Base-by-base conservation (phyloP, 92 coral and sea anemone genomes). In the Paragorgia papillata region DNA sequence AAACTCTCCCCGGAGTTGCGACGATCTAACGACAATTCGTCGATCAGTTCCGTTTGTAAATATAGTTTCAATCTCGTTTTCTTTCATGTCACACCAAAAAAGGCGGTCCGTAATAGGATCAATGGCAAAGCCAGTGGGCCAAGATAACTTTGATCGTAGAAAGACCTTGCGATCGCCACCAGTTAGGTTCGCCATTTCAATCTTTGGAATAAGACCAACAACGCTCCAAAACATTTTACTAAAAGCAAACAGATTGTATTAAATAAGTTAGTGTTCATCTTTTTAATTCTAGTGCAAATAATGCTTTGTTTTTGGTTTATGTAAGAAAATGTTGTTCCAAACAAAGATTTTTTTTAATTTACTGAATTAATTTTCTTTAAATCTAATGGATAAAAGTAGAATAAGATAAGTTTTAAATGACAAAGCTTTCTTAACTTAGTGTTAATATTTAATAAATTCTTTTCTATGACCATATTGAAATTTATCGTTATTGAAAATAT, bases 201-300 rank as follows among this genome's bases (percentile, higher is more conserved):
- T 91, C 86, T 80, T 89, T 21, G 97, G 92, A 20, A 60, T 78
- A 39, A 59, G 80, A 17, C 98, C 98, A 22, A 86, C 74, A 51
- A 82, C 90, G 67, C 89, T 74, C 98, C 98, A 94, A 74, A 76
- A 94, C 69, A 94, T 48, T 25, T 87, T 89, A 57, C 98, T 94
- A 49, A 39, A 79, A 73, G n/a, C n/a, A 29, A 15, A 21, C 19
- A 43, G 0, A 57, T 19, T 34, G 24, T 22, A 64, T 24, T 22
- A 15, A 25, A n/a, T n/a, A n/a, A n/a, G n/a, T n/a, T n/a, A n/a
- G n/a, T n/a, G n/a, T n/a, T n/a, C n/a, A n/a, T n/a, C n/a, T n/a
- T n/a, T n/a, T n/a, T n/a, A n/a, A n/a, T n/a, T n/a, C n/a, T n/a
- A n/a, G n/a, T n/a, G n/a, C n/a, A n/a, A n/a, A n/a, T n/a, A n/a